phyloP scores from a whole-genome alignment of 2,797 vertebrate genomes.

The Chrosomus eos region DNA sequence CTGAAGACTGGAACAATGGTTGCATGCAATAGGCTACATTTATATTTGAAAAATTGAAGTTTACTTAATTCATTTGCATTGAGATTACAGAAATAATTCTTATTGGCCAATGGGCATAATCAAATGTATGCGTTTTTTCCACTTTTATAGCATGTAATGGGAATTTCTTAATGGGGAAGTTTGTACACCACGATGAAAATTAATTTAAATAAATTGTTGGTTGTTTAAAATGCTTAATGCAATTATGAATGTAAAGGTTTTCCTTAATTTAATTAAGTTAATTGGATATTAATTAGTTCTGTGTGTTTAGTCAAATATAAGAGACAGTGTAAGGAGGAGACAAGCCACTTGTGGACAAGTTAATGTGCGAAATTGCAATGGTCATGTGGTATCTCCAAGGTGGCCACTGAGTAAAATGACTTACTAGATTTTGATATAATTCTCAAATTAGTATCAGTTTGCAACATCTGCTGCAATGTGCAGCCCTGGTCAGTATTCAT shows the following conservation, averaged over 20 bases:
- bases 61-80: not conserved
- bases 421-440: not conserved
- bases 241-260: not conserved
- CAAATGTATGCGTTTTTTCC: not conserved
- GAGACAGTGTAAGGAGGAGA: not conserved
- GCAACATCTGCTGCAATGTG: not conserved
- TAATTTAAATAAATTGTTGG: not conserved
- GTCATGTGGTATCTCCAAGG: not conserved
- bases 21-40: not conserved
- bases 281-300: not conserved
- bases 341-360: not conserved
- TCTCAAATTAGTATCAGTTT: not conserved
- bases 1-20: not conserved
- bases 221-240: not conserved
- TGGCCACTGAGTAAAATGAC: not conserved
- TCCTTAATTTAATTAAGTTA: not conserved
- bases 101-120: not conserved
- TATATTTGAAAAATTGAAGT: not conserved
- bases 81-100: not conserved
- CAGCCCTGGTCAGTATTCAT: not conserved
- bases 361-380: not conserved
- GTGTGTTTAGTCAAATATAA: not conserved
- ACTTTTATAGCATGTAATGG: not conserved
- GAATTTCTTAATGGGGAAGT: not conserved
- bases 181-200: not conserved